Base-by-base conservation (phyloP, 2,113 vertebrate genomes). In the Piprites chloris region DNA sequence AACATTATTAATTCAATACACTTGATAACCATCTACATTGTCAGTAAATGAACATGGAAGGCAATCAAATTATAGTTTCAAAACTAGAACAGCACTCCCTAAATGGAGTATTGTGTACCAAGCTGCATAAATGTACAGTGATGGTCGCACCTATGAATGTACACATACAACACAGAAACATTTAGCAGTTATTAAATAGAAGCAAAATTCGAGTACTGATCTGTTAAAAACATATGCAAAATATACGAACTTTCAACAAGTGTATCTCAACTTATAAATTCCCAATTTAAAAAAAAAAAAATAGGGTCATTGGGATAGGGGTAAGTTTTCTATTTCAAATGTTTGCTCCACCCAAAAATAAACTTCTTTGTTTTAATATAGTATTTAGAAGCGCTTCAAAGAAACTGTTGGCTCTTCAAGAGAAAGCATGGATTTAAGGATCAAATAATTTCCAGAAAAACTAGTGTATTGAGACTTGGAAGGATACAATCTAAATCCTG, bases 61-160 rank as follows among this genome's bases (percentile, higher is more conserved):
- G 28, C 23, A 81, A 66, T 30, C 35, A 86, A 69, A 50, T 3
- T 22, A 6, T 28, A 56, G 33, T 35, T 87, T 87, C 33, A 56
- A 58, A 90, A 42, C 35, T 47, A 50, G 33, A 88, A 52, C 17
- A 78, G 37, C 50, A 71, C 19, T 11, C 30, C 18, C 13, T 49
- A 52, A 80, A 79, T 20, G 30, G 32, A 89, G 9, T 11, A 37
- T 65, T 23, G 14, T 8, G 6, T 23, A 73, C 19, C 50, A 66
- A 69, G 14, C 6, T 53, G 8, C n/a, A 62, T 42, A 59, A 20
- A 17, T 18, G n/a, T 22, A 27, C 12, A 50, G 11, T 3, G 21
- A 82, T 42, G 12, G 7, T 33, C 14, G 3, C 0, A 0, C 6
- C 32, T 32, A n/a, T 12, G 21, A 23, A 35, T 0, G 0, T 12